phyloP scores from a whole-genome alignment of 2,888 invertebrate species.

The Coenonympha arcania region DNA sequence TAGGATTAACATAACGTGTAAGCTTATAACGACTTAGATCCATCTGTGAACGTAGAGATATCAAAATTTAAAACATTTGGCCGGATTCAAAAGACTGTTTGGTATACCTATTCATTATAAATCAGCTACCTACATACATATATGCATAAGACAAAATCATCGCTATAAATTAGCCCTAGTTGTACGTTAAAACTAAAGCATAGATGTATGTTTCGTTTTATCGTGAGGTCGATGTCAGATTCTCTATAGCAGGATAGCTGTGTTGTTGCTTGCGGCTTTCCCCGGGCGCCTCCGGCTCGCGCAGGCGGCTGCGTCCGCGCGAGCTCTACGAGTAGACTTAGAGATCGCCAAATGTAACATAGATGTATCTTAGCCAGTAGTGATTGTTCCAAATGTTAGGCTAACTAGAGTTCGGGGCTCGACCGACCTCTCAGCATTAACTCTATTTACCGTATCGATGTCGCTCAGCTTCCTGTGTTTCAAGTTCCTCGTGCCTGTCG shows the following conservation, averaged over 20 bases:
- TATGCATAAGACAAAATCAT: conserved; percentile 50
- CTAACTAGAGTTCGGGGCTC: conserved; percentile 58
- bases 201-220: conserved; percentile 46
- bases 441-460: conserved; percentile 23
- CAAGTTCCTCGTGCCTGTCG: conserved; percentile 24
- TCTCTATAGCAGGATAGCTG: conserved; percentile 48
- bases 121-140: conserved; percentile 52
- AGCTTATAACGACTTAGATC: conserved; percentile 59
- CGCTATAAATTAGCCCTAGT: conserved; percentile 49
- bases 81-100: conserved; percentile 80
- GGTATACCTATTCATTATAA: conserved; percentile 76
- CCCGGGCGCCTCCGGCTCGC: conserved; percentile 39
- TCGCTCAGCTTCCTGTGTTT: conserved; percentile 27
- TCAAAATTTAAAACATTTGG: conserved; percentile 76
- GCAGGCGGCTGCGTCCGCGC: conserved; percentile 38
- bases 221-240: conserved; percentile 56
- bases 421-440: conserved; percentile 41
- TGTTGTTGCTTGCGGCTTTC: conserved; percentile 42
- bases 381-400: conserved; percentile 73
- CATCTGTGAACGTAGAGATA: conserved; percentile 64
- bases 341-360: conserved; percentile 72
- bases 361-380: conserved; percentile 71
- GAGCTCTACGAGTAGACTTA: conserved; percentile 54
- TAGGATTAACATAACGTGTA: conserved; percentile 47
- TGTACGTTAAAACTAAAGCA: conserved; percentile 45